Conservation (phyloP, 2,113 vertebrate genomes). For the Xiphorhynchus elegans region DNA sequence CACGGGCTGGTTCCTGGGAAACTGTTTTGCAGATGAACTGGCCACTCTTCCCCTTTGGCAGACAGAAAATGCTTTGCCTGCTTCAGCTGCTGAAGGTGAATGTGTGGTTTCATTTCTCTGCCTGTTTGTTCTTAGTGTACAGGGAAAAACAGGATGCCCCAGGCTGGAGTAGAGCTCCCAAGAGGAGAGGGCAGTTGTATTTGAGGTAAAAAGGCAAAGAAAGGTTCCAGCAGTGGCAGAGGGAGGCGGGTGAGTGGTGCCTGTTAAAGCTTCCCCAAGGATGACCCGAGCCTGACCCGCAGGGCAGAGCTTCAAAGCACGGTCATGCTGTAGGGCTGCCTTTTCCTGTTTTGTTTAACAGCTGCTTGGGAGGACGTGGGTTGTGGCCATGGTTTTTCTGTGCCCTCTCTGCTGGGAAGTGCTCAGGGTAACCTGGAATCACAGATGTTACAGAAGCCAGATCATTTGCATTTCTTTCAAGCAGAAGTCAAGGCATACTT, state of each 20-base stretch:
- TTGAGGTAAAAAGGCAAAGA: neutral
- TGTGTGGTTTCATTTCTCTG: fast-evolving
- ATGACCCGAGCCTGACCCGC: neutral
- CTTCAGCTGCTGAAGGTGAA: neutral
- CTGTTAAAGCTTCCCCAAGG: neutral
- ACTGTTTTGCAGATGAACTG: neutral
- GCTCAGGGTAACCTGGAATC: neutral
- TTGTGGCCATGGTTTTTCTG: neutral
- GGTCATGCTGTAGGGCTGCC: fast-evolving
- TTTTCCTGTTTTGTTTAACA: conserved; percentile 16
- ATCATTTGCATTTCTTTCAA: neutral
- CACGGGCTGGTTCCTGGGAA: neutral
- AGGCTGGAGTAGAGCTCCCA: fast-evolving
- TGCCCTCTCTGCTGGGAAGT: neutral
- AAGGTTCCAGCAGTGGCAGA: neutral
- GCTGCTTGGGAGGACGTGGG: neutral
- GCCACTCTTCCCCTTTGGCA: neutral
- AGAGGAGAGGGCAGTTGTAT: neutral
- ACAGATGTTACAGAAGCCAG: neutral
- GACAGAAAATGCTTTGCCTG: neutral
- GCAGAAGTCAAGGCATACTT: neutral
- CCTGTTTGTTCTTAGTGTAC: neutral
- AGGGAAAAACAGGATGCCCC: neutral
- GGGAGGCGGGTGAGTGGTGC: neutral
- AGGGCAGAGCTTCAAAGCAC: neutral